phyloP scores from a whole-genome alignment of 2,888 invertebrate species.

The Achlya flavicornis region DNA sequence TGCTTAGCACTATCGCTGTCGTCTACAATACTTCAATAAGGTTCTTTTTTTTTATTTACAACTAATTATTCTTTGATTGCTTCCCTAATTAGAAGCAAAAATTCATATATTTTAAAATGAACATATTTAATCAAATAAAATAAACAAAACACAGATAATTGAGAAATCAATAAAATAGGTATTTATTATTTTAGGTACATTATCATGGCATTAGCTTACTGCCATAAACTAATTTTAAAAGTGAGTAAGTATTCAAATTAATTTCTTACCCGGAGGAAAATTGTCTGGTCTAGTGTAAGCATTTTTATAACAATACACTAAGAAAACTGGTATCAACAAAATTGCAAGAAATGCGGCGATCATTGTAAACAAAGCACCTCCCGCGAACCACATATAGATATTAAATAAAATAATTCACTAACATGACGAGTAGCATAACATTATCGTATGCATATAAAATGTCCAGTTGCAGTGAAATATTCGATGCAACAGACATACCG shows the following conservation, averaged over 20 bases:
- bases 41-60: too few species aligned
- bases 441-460: background rate
- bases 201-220: too few species aligned
- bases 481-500: background rate
- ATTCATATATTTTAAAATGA: too few species aligned
- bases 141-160: too few species aligned
- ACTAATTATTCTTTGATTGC: too few species aligned
- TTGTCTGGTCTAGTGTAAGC: conserved; percentile 73
- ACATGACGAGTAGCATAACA: background rate
- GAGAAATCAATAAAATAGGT: too few species aligned
- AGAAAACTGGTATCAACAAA: conserved; percentile 51
- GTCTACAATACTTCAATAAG: too few species aligned
- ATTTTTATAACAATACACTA: conserved; percentile 61
- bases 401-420: background rate
- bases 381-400: background rate
- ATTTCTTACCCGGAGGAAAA: conserved; percentile 84
- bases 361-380: conserved; percentile 37
- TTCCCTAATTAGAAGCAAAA: too few species aligned
- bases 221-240: background rate
- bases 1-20: too few species aligned
- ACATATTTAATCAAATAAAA: too few species aligned
- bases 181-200: too few species aligned
- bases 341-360: conserved; percentile 56
- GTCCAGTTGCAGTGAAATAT: background rate
- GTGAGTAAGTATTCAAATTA: background rate